Conservation (phyloP, 1,140 invertebrate species). For the Sycophila sp. region DNA sequence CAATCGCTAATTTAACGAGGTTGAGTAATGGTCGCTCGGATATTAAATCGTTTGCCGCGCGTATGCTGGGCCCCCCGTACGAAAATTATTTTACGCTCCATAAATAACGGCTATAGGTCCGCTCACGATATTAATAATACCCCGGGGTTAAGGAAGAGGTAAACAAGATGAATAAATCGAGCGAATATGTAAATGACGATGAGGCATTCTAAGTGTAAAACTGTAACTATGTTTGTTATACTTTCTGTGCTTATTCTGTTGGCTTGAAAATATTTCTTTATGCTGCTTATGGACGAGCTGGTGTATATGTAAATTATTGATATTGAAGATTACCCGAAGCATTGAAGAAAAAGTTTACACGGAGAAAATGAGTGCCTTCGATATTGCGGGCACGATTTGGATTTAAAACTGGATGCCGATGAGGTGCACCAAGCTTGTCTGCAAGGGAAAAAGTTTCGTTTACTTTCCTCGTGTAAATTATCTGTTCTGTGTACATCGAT, state of each 20-base stretch:
- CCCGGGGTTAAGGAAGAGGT: background rate
- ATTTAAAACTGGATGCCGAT: no score
- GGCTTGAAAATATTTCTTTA: constrained; percentile 9
- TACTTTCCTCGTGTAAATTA: constrained; percentile 5
- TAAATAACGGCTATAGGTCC: constrained; percentile 4
- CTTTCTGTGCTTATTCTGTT: constrained; percentile 23
- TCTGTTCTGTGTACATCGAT: background rate
- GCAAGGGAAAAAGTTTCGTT: background rate
- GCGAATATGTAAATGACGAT: background rate
- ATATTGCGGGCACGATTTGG: no score
- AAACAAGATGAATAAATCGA: background rate
- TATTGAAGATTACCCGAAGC: no score
- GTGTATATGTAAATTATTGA: no score
- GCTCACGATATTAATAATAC: background rate
- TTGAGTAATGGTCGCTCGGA: background rate
- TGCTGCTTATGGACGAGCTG: constrained; percentile 13
- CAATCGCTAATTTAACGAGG: background rate
- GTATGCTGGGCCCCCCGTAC: background rate
- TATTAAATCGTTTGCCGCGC: constrained; percentile 1
- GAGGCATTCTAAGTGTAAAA: background rate
- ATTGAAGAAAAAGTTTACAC: no score
- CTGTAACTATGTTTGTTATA: background rate
- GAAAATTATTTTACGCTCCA: constrained; percentile 17
- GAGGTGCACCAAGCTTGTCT: no score
- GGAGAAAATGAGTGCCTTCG: no score